These are phyloP conservation scores for Leptodactylus fuscus DNA, from an alignment of 2,113 vertebrate genomes.

Conservation along the genomic window DNA sequence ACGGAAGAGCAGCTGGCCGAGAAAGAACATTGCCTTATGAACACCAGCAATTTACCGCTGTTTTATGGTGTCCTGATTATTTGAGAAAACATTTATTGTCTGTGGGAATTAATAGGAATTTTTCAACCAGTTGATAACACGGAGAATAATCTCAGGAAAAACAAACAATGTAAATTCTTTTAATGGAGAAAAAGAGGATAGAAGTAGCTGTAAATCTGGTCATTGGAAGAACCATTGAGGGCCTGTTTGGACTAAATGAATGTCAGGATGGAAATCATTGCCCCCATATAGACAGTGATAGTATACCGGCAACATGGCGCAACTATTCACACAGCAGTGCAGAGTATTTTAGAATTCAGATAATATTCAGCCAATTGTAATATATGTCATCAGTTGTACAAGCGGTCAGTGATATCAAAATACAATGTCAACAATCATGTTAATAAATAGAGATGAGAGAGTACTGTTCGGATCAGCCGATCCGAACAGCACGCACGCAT, in stretches of 20 bases:
- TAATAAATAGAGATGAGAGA: too few species aligned
- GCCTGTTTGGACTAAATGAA: not conserved
- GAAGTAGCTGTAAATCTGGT: not conserved
- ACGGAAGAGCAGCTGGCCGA: constrained; percentile 20
- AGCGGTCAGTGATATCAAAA: too few species aligned
- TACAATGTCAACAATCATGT: too few species aligned
- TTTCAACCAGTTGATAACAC: not conserved
- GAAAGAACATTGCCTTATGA: constrained; percentile 15
- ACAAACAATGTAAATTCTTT: not conserved
- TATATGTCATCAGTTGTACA: too few species aligned
- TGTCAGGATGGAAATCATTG: not conserved
- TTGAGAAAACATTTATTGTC: constrained; percentile 38
- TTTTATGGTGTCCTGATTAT: constrained; percentile 35
- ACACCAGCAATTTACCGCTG: not conserved
- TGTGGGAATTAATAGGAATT: constrained; percentile 2
- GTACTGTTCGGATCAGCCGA: too few species aligned
- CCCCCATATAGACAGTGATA: not conserved
- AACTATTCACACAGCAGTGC: not conserved
- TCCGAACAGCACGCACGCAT: too few species aligned
- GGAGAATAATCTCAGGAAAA: not conserved
- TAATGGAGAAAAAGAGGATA: not conserved
- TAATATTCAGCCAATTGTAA: not conserved
- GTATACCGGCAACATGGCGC: not conserved
- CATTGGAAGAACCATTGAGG: not conserved
- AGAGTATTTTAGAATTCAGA: not conserved